These are phyloP conservation scores for Poeciliopsis turneri DNA, from an alignment of 2,797 vertebrate genomes.

Conservation along the genomic window DNA sequence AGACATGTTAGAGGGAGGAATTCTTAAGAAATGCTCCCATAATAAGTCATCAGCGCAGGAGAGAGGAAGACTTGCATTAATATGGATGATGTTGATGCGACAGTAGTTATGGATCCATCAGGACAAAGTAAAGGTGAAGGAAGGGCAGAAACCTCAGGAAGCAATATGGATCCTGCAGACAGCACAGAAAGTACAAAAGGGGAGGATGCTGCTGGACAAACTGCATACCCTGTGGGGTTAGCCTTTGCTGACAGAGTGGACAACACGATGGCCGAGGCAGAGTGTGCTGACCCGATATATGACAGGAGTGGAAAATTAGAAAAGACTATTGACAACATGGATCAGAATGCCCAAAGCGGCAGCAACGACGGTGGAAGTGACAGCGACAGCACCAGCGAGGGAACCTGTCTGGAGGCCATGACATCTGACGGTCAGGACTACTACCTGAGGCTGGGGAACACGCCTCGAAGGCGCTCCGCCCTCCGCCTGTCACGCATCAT, in stretches of 20 bases:
- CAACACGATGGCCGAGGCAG: neutral
- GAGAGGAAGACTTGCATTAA: constrained; percentile 13
- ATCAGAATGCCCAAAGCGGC: constrained; percentile 6
- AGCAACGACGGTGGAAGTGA: constrained; percentile 47
- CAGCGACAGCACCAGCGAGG: constrained; percentile 44
- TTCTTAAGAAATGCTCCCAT: constrained; percentile 58
- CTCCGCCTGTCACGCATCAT: constrained; percentile 81
- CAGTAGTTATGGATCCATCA: constrained; percentile 8
- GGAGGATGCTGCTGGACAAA: neutral
- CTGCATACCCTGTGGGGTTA: neutral
- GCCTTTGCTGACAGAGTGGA: constrained; percentile 21
- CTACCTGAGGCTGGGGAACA: constrained; percentile 79
- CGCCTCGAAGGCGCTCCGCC: constrained; percentile 70
- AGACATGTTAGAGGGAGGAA: constrained; percentile 72
- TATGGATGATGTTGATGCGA: constrained; percentile 17
- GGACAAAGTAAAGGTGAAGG: constrained; percentile 19
- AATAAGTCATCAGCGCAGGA: constrained; percentile 31
- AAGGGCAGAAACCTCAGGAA: neutral
- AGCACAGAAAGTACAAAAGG: constrained; percentile 2
- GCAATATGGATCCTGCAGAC: constrained; percentile 3
- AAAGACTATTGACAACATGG: neutral
- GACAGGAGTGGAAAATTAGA: constrained; percentile 1
- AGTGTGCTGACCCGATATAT: constrained; percentile 18
- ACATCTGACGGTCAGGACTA: constrained; percentile 69
- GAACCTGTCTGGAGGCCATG: constrained; percentile 69